Percentiles rank a stretch among this genome's conserved stretches.
phyloP scores from a whole-genome alignment of 1,140 invertebrate species.

The Episyrphus balteatus region DNA sequence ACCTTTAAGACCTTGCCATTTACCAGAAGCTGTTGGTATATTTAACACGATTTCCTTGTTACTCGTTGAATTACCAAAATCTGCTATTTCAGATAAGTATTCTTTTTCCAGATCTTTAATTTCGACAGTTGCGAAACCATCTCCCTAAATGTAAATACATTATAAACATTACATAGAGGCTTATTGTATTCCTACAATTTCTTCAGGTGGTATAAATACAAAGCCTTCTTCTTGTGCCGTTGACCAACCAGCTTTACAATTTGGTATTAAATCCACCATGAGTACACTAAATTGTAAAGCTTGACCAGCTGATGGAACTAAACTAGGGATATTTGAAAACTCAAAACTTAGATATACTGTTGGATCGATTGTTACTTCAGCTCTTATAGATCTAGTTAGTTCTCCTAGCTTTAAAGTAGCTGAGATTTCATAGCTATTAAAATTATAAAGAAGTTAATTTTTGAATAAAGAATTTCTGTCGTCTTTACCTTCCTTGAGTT shows the following conservation, averaged over 20 bases:
- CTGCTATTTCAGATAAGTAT: neutral
- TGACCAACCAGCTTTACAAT: neutral
- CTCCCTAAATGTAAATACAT: neutral
- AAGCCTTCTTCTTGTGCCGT: neutral
- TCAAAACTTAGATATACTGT: neutral
- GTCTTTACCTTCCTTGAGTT: no score
- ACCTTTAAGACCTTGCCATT: neutral
- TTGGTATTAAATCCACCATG: neutral
- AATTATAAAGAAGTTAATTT: neutral
- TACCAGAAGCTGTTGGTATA: neutral
- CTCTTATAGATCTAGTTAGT: neutral
- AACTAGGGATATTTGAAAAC: neutral
- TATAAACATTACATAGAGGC: no score
- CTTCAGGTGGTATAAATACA: neutral
- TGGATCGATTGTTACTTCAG: neutral
- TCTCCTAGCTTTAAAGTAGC: neutral
- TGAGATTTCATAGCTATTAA: neutral
- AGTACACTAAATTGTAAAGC: neutral
- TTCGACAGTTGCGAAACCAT: neutral
- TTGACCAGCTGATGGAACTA: neutral
- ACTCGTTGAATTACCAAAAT: neutral
- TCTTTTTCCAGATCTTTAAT: conserved; percentile 1
- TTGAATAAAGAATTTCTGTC: no score
- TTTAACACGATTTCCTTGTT: neutral
- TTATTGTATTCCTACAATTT: no score